Base-by-base conservation (phyloP, 2,888 invertebrate species). In the Aphodius granarius region DNA sequence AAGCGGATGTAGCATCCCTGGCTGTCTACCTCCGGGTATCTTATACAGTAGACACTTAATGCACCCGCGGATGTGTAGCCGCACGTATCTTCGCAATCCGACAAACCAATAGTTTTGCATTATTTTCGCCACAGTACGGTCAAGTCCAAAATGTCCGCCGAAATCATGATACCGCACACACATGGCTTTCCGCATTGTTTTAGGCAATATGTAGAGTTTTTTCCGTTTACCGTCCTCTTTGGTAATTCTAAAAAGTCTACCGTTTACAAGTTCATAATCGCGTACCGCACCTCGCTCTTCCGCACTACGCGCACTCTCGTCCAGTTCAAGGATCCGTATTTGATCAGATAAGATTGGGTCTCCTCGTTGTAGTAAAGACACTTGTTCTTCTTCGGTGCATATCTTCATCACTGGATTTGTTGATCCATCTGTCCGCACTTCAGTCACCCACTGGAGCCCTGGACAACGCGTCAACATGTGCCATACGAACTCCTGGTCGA, bases 401-500 rank as follows among this genome's bases (percentile, higher is more conserved):
- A 43, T 13, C 43, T 43, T 13, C 43, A 43, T 43, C 43, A 43
- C 43, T 43, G 43, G 3, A 6, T 9, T 43, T 0, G 6, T 43
- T 3, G 43, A 13, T 13, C 43, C 43, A 9, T 2, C 43, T 43
- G 1, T 3, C 1, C 43, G 1, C 43, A 43, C 43, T 13, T 9
- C 43, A 43, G 2, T 9, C 9, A 9, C 43, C 43, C 43, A 43
- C 43, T 43, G 43, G 43, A 70, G 79, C 79, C 75, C 82, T 70
- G 63, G 80, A 80, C 9, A 83, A 21, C 3, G 73, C 73, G 22
- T 18, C 73, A 2, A 80, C 82, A 74, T 81, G 80, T 6, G 63
- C 63, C 78, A 83, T 82, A n/a, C 74, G 66, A 13, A 78, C 77
- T 3, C 82, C 82, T 3, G 64, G 20, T 72, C 75, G 71, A 66